phyloP scores from a whole-genome alignment of 2,888 invertebrate genomes.

The Leptinotarsa juncta region DNA sequence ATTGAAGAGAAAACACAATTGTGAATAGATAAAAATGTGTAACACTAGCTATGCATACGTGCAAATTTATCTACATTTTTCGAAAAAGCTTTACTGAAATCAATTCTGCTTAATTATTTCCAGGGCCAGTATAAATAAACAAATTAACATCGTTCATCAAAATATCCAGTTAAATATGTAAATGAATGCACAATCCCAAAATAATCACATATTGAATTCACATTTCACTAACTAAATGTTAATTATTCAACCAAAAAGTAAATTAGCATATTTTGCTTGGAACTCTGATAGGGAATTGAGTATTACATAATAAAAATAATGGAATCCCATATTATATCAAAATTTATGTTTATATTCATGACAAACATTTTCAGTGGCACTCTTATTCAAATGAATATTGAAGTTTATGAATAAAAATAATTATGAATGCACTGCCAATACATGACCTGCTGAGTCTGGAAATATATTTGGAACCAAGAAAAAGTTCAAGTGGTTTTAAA shows the following conservation, averaged over 20 bases:
- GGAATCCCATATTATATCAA: background rate
- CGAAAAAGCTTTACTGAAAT: background rate
- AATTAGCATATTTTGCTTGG: slow-evolving; percentile 9
- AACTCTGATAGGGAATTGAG: slow-evolving; percentile 9
- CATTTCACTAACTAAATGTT: slow-evolving; percentile 8
- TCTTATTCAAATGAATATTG: background rate
- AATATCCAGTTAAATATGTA: background rate
- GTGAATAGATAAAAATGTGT: too few relatives aligned
- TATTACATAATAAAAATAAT: background rate
- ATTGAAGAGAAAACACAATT: too few relatives aligned
- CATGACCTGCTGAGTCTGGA: background rate
- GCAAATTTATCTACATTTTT: too few relatives aligned
- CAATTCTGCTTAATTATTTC: background rate
- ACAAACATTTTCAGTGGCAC: background rate
- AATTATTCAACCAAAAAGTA: slow-evolving; percentile 9
- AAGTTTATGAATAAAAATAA: background rate
- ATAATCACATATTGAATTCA: slow-evolving; percentile 16
- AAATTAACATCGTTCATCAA: background rate
- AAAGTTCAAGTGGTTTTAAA: too few relatives aligned
- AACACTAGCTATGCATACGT: too few relatives aligned
- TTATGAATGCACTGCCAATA: background rate
- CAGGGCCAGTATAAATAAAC: background rate
- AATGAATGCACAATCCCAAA: slow-evolving; percentile 1
- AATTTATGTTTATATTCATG: background rate
- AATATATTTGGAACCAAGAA: too few relatives aligned